phyloP scores from a whole-genome alignment of 1,140 invertebrate genomes.

The Cydia strobilella region DNA sequence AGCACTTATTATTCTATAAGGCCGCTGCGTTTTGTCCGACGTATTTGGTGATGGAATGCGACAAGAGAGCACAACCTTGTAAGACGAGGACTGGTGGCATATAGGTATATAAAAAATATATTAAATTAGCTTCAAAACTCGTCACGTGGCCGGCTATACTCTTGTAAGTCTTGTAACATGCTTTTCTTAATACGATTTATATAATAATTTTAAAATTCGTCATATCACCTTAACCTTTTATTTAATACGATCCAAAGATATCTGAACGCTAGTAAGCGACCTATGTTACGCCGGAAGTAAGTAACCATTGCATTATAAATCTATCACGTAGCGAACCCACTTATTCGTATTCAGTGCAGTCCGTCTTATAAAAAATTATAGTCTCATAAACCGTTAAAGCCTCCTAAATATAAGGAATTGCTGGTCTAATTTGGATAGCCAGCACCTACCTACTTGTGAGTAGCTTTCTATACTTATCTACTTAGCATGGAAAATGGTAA shows the following conservation, averaged over 20 bases:
- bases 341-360: slow-evolving; percentile 61
- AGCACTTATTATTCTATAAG: slow-evolving; percentile 63
- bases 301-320: slow-evolving; percentile 42
- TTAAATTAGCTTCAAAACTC: no score
- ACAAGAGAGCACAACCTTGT: slow-evolving; percentile 48
- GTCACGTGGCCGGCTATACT: no score
- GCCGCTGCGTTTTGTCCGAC: slow-evolving; percentile 54
- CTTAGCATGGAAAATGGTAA: no score
- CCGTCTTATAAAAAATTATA: slow-evolving; percentile 47
- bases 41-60: slow-evolving; percentile 71
- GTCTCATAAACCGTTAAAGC: slow-evolving; percentile 49
- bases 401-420: slow-evolving; percentile 54
- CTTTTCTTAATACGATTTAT: no score
- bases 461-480: background rate
- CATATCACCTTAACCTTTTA: background rate
- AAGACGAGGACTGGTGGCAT: slow-evolving; percentile 33
- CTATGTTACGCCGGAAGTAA: slow-evolving; percentile 43
- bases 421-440: slow-evolving; percentile 50
- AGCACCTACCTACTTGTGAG: slow-evolving; percentile 19
- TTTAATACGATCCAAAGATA: background rate
- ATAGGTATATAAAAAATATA: background rate
- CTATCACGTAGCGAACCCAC: slow-evolving; percentile 45
- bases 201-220: background rate
- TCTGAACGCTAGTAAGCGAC: background rate
- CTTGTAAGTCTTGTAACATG: no score